These are phyloP conservation scores for Thumatha senex DNA, from an alignment of 2,888 invertebrate genomes.

Conservation along the genomic window DNA sequence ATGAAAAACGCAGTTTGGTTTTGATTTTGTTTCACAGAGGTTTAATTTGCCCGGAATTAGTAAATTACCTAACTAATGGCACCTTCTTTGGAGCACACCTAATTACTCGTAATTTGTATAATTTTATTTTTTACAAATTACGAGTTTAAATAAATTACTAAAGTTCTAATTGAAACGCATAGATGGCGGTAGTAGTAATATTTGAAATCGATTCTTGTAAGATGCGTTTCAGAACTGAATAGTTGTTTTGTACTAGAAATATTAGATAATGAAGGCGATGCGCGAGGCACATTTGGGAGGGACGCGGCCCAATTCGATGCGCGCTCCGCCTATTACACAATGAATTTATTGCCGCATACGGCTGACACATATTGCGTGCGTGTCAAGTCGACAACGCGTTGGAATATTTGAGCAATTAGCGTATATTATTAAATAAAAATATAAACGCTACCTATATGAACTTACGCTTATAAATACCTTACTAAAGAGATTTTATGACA, in stretches of 20 bases:
- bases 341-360: slow-evolving; percentile 77
- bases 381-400: slow-evolving; percentile 52
- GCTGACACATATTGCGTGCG: slow-evolving; percentile 74
- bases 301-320: slow-evolving; percentile 74
- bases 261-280: slow-evolving; percentile 39
- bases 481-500: slow-evolving; percentile 13
- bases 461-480: no score
- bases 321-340: slow-evolving; percentile 74
- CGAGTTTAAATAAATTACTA: no score
- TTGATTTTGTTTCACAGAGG: slow-evolving; percentile 47
- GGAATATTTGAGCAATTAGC: slow-evolving; percentile 61
- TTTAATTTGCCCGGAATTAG: slow-evolving; percentile 55
- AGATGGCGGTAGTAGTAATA: slow-evolving; percentile 34
- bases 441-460: slow-evolving; percentile 7
- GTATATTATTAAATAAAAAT: slow-evolving; percentile 23
- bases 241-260: slow-evolving; percentile 57
- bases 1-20: slow-evolving; percentile 63
- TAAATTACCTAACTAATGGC: no score
- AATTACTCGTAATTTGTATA: no score
- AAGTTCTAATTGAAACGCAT: slow-evolving; percentile 1
- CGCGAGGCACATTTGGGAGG: slow-evolving; percentile 77
- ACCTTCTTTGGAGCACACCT: no score
- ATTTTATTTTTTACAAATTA: no score
- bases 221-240: slow-evolving; percentile 64
- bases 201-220: slow-evolving; percentile 23